Percentiles rank a stretch among this genome's conserved stretches.
Evolutionary conservation across 2,888 invertebrate genomes (phyloP).

Genomic region (Ptilodon capucinus): DNA sequence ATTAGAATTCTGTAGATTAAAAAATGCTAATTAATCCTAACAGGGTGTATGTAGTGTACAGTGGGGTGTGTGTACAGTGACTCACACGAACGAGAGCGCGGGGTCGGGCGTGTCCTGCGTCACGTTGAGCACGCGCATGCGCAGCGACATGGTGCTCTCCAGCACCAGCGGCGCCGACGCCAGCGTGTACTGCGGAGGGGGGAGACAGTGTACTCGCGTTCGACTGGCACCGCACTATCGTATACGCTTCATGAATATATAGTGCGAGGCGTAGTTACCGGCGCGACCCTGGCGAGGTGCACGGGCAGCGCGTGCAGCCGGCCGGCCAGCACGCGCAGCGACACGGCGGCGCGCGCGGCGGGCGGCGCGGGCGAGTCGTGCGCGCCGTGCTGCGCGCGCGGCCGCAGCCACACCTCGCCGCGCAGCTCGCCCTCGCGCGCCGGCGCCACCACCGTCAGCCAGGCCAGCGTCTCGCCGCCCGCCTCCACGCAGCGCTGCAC

Average conservation of each 20-base stretch:
- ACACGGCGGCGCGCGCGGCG: constrained; percentile 5
- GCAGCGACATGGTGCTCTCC: constrained; percentile 90
- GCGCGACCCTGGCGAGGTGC: constrained; percentile 43
- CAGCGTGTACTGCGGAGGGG: constrained; percentile 55
- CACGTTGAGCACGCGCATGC: constrained; percentile 89
- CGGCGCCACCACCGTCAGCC: constrained; percentile 49
- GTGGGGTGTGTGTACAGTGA: constrained; percentile 41
- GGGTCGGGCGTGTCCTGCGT: constrained; percentile 84
- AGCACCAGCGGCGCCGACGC: constrained; percentile 88
- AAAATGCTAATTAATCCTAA: too few relatives aligned
- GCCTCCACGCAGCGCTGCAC: constrained; percentile 30
- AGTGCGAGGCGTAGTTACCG: constrained; percentile 14
- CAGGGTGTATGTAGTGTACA: neutral
- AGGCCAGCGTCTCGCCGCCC: constrained; percentile 23
- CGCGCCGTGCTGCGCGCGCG: constrained; percentile 16
- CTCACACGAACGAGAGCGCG: constrained; percentile 80
- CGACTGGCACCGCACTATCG: too few relatives aligned
- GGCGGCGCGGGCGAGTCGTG: constrained; percentile 15
- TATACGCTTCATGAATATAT: too few relatives aligned
- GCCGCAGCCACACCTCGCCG: constrained; percentile 22
- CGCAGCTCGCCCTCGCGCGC: constrained; percentile 37
- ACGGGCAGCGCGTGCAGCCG: constrained; percentile 29
- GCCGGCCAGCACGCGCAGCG: constrained; percentile 22
- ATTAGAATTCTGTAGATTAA: too few relatives aligned
- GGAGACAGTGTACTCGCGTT: too few relatives aligned